Base-by-base conservation (phyloP, 2,797 vertebrate genomes). In the Syngnathus acus region DNA sequence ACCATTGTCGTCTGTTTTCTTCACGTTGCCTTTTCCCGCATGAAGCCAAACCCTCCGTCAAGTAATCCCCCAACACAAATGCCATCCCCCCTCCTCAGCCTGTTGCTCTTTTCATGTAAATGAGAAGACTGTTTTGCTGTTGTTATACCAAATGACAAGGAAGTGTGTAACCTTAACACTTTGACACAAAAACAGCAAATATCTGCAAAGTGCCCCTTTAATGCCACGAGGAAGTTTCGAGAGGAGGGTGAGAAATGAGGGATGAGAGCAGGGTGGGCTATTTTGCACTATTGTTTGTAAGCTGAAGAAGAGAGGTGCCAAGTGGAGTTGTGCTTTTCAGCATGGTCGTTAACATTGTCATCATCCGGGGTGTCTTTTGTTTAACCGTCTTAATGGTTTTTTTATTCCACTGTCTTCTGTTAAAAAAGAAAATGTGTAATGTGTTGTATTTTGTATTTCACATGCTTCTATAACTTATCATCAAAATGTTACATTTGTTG, bases 81-180 rank as follows among this genome's bases (percentile, higher is more conserved):
- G 47, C 67, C 53, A 68, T 69, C 66, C 74, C 43, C 62, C 73
- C 65, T 70, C 73, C 32, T 32, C 32, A 32, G 82, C 86, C 78
- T 21, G 75, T 82, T 84, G 84, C 90, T 89, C 89, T 92, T 92
- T 91, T 91, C 89, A 93, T 93, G 91, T 87, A 89, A 93, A 92
- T 91, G 87, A 87, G 84, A 77, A 80, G 75, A 80, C 78, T 84
- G 82, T 81, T 88, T 89, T 89, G 89, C 91, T 92, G 88, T 93
- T 93, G 91, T 93, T 92, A 92, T 92, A 91, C 91, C 83, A 90
- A 88, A 89, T 87, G 83, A 92, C 91, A 90, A 92, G 91, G 89
- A 91, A 92, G 89, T 90, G 87, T 91, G 89, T 92, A 86, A 86
- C 85, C 84, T 87, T 89, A 88, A 90, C 91, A 91, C 90, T 89